Percentiles rank a stretch among this genome's conserved stretches.
Conservation (phyloP, 2,888 invertebrate genomes). For the Masnerella sp. region DNA sequence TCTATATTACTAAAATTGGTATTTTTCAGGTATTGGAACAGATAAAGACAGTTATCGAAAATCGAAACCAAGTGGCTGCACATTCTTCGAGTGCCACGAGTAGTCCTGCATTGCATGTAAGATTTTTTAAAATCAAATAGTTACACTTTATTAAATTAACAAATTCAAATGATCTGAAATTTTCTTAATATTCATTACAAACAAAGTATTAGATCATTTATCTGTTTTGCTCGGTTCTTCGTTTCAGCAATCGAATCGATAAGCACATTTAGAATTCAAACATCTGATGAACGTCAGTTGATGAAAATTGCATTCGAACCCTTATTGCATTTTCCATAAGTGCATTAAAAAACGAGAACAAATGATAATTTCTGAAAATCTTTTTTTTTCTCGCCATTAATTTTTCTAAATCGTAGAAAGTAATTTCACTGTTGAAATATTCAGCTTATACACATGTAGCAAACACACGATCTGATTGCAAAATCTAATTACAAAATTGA, state of each 20-base stretch:
- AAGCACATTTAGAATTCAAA: too few species aligned
- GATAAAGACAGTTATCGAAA: conserved; percentile 76
- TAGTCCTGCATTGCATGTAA: conserved; percentile 67
- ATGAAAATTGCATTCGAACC: too few species aligned
- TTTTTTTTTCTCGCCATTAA: not conserved
- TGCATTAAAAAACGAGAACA: not conserved
- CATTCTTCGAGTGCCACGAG: conserved; percentile 66
- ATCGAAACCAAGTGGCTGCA: conserved; percentile 73
- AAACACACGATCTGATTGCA: conserved; percentile 1
- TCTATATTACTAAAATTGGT: not conserved
- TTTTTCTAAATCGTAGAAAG: conserved; percentile 15
- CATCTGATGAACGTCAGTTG: too few species aligned
- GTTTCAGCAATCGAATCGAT: too few species aligned
- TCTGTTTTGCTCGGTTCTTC: too few species aligned
- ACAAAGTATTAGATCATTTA: too few species aligned
- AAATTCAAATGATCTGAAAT: too few species aligned
- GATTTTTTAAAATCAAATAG: too few species aligned
- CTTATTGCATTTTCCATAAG: too few species aligned
- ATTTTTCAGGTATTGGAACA: conserved; percentile 74
- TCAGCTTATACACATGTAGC: not conserved
- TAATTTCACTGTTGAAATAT: conserved; percentile 5
- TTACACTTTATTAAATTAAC: not conserved
- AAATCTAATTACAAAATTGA: conserved; percentile 2
- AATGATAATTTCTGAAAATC: not conserved
- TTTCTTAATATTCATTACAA: too few species aligned